phyloP scores from a whole-genome alignment of 2,888 invertebrate genomes.

The Caradrina kadenii region DNA sequence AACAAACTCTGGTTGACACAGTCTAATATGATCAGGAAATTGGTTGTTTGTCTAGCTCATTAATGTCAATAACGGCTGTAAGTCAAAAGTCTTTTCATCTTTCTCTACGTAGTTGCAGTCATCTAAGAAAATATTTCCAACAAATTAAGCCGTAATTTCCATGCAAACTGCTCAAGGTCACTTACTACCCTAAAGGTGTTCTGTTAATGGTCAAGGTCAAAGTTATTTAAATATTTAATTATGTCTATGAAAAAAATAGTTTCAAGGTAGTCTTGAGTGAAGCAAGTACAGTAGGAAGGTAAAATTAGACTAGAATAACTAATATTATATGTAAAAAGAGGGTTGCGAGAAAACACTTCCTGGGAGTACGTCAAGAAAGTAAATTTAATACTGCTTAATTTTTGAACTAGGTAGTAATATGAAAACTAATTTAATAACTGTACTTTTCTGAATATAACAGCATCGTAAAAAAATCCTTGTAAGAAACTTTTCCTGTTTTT shows the following conservation, averaged over 20 bases:
- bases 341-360: too few relatives aligned
- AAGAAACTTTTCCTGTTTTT: too few relatives aligned
- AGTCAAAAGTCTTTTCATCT: slow-evolving; percentile 14
- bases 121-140: slow-evolving; percentile 6
- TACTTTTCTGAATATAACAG: too few relatives aligned
- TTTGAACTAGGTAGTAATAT: too few relatives aligned
- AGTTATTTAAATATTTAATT: slow-evolving; percentile 27
- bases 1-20: neutral
- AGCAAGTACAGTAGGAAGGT: neutral
- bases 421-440: too few relatives aligned
- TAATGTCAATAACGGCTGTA: slow-evolving; percentile 4
- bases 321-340: neutral
- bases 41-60: neutral
- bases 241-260: slow-evolving; percentile 10
- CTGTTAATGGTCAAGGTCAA: slow-evolving; percentile 42
- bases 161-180: slow-evolving; percentile 47
- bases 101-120: neutral
- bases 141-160: slow-evolving; percentile 30
- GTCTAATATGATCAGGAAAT: neutral
- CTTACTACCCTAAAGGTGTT: slow-evolving; percentile 7
- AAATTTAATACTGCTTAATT: too few relatives aligned
- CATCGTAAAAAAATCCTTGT: too few relatives aligned
- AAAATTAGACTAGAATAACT: slow-evolving; percentile 19
- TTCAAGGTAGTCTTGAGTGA: slow-evolving; percentile 4
- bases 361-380: too few relatives aligned